phyloP scores from a whole-genome alignment of 2,888 invertebrate genomes.

The Epicampocera succincta region DNA sequence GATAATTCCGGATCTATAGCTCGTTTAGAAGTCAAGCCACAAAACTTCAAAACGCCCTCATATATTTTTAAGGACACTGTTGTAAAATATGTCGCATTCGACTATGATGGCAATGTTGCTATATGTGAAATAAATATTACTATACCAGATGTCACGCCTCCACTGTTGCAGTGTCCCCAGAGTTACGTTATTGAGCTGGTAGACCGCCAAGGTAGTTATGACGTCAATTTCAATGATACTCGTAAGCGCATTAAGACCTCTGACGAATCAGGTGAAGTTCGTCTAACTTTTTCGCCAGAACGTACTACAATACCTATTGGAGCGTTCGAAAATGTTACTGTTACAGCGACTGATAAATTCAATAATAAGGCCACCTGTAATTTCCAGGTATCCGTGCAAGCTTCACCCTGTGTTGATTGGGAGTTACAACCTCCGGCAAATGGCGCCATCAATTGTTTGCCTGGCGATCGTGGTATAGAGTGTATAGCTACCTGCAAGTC shows the following conservation, averaged over 20 bases:
- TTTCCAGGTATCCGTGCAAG: slow-evolving; percentile 96
- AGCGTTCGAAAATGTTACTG: slow-evolving; percentile 95
- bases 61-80: slow-evolving; percentile 94
- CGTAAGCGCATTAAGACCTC: slow-evolving; percentile 91
- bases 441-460: slow-evolving; percentile 92
- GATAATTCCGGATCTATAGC: slow-evolving; percentile 98
- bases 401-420: slow-evolving; percentile 97
- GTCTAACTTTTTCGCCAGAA: slow-evolving; percentile 91
- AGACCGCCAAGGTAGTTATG: slow-evolving; percentile 93
- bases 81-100: slow-evolving; percentile 97
- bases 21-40: slow-evolving; percentile 94
- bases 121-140: slow-evolving; percentile 98
- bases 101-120: slow-evolving; percentile 98
- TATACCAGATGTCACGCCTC: slow-evolving; percentile 95
- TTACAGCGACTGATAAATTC: slow-evolving; percentile 92
- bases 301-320: slow-evolving; percentile 92
- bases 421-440: slow-evolving; percentile 94
- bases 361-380: slow-evolving; percentile 95
- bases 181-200: slow-evolving; percentile 96
- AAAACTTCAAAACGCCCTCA: slow-evolving; percentile 93
- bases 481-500: slow-evolving; percentile 95
- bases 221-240: slow-evolving; percentile 95
- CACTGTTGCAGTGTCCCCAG: slow-evolving; percentile 94
- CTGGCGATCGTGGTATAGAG: slow-evolving; percentile 90
- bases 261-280: slow-evolving; percentile 94